Evolutionary conservation across 1,140 invertebrate species (phyloP), one percentile per base, ranked within the genome.

Genomic region (Lucilia sericata): DNA sequence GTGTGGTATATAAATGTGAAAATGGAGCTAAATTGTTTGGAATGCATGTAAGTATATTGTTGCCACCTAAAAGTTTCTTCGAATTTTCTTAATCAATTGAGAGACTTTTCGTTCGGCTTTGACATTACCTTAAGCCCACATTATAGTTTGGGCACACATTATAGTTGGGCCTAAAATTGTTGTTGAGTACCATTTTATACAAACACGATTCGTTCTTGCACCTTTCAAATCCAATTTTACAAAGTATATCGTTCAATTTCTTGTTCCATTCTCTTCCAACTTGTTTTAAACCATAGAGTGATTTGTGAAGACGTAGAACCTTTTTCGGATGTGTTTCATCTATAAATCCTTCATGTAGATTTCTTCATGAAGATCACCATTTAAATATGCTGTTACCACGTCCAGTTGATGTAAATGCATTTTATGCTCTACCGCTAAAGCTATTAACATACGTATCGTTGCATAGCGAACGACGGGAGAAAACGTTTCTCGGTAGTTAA

Each of bases 331-430:
- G 19, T 81, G 21, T 30, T 60, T 83, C 47, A 47, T 84, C 36
- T 78, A 83, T 25, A 65, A 84, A 86, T n/a, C 86, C 88, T 21
- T 87, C 60, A 25, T 91, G 60, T 91, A 92, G 1, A 92, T 89
- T 17, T 91, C 88, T 85, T 89, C 88, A 42, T 85, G 51, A 65
- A 86, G 51, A 2, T 86, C 82, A 14, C 86, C 84, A 65, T 88
- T 82, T 34, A 87, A 70, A 82, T 85, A 87, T 81, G 87, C 86
- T 0, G 85, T 86, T 12, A 83, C 75, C 5, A 85, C 85, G 51
- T 87, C 87, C 55, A 88, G 74, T 83, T 88, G 87, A 81, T 86
- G 83, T 13, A 88, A 47, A 21, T 82, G 42, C n/a, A 84, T 42
- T 8, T 84, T 83, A 0, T 36, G 13, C 14, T 74, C 74, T 55